Evolutionary conservation across 2,888 invertebrate species (phyloP).

Genomic region (Megamerina dolium): DNA sequence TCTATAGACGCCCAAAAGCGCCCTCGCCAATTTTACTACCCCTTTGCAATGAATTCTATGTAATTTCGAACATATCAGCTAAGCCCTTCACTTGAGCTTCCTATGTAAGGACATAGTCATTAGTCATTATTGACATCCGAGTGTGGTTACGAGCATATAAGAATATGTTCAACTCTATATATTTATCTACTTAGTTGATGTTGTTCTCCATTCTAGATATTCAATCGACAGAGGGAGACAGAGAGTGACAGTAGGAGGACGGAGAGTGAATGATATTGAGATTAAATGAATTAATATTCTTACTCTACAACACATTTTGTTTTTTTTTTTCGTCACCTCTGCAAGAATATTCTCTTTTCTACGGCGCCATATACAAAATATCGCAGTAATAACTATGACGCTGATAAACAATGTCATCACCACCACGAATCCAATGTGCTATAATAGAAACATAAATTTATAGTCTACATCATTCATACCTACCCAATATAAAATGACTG

Average conservation of each 20-base stretch:
- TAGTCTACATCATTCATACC: neutral
- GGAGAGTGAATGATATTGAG: too few relatives aligned
- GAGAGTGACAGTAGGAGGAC: too few relatives aligned
- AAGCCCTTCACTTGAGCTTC: slow-evolving; percentile 39
- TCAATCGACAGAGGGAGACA: too few relatives aligned
- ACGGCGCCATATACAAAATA: slow-evolving; percentile 18
- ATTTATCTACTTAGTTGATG: slow-evolving; percentile 55
- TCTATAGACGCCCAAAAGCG: slow-evolving; percentile 69
- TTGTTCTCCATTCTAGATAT: slow-evolving; percentile 55
- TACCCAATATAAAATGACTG: slow-evolving; percentile 6
- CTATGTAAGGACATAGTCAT: slow-evolving; percentile 18
- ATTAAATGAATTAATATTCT: slow-evolving; percentile 14
- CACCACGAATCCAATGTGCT: slow-evolving; percentile 27
- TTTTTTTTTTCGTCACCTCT: slow-evolving; percentile 22
- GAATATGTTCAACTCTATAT: slow-evolving; percentile 53
- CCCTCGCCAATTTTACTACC: slow-evolving; percentile 62
- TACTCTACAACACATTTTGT: slow-evolving; percentile 29
- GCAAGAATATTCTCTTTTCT: slow-evolving; percentile 19
- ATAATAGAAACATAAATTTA: too few relatives aligned
- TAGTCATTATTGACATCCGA: neutral
- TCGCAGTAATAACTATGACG: slow-evolving; percentile 18
- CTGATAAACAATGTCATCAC: slow-evolving; percentile 24
- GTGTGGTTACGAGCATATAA: neutral
- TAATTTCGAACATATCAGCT: slow-evolving; percentile 41
- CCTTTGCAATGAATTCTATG: slow-evolving; percentile 36